Evolutionary conservation across 2,888 invertebrate species (phyloP).

Genomic region (Ennomos erosarius): DNA sequence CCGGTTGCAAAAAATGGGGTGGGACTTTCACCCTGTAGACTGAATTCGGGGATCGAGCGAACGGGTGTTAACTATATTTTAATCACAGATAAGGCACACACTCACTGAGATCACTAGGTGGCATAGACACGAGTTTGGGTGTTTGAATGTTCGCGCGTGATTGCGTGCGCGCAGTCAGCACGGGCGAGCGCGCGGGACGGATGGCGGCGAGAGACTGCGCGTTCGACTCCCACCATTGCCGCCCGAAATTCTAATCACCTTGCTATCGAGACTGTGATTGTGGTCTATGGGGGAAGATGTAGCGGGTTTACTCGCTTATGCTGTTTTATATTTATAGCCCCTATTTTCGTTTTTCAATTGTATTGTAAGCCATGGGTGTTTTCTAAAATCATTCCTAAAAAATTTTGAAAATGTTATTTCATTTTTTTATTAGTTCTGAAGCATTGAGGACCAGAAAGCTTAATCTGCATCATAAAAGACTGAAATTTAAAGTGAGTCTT

Average conservation of each 20-base stretch:
- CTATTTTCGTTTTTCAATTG: no score
- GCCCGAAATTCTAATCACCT: conserved; percentile 81
- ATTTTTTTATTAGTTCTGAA: no score
- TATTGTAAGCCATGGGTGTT: no score
- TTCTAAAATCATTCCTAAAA: no score
- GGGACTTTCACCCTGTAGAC: conserved; percentile 35
- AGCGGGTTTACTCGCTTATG: conserved; percentile 47
- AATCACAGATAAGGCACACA: conserved; percentile 66
- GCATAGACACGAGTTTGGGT: conserved; percentile 59
- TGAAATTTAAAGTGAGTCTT: no score
- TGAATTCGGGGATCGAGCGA: not conserved
- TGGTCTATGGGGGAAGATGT: conserved; percentile 51
- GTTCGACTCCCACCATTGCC: conserved; percentile 69
- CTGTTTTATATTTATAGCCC: not conserved
- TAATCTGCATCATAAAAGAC: no score
- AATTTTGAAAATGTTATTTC: no score
- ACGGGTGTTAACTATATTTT: conserved; percentile 1
- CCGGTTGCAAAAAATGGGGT: conserved; percentile 73
- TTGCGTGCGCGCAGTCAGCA: conserved; percentile 59
- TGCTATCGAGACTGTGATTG: conserved; percentile 74
- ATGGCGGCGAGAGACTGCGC: conserved; percentile 80
- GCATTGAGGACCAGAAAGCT: no score
- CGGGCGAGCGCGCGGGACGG: conserved; percentile 71
- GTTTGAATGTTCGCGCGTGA: conserved; percentile 64
- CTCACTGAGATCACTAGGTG: conserved; percentile 69